Percentiles rank a stretch among this genome's conserved stretches.
Conservation (phyloP, 2,113 vertebrate species). For the Jacana jacana region DNA sequence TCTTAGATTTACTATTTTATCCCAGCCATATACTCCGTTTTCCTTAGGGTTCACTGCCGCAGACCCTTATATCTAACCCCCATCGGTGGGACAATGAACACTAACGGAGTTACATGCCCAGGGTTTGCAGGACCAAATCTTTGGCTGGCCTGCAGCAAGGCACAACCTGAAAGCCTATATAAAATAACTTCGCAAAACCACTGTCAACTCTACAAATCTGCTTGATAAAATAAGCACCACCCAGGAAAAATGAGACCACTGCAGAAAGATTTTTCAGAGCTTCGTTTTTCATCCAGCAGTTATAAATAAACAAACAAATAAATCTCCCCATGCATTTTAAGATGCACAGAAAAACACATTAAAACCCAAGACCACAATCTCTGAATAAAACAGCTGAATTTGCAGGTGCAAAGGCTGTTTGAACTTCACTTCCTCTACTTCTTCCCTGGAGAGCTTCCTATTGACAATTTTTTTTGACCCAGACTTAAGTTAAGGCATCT, state of each 20-base stretch:
- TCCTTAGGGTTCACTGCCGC: not conserved
- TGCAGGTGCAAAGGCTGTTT: not conserved
- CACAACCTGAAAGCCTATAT: not conserved
- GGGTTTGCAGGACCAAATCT: not conserved
- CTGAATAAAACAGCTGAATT: slow-evolving; percentile 12
- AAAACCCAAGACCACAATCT: not conserved
- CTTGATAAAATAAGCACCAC: slow-evolving; percentile 15
- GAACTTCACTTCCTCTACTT: not conserved
- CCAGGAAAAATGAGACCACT: not conserved
- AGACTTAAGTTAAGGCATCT: not conserved
- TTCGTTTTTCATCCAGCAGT: not conserved
- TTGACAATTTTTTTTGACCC: not conserved
- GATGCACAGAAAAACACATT: not conserved
- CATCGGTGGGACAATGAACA: not conserved
- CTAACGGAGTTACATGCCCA: rapidly evolving
- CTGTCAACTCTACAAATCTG: not conserved
- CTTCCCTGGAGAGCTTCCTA: not conserved
- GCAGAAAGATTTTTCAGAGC: not conserved
- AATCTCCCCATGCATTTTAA: not conserved
- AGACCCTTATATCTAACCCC: rapidly evolving
- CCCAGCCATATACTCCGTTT: not conserved
- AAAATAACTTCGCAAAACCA: not conserved
- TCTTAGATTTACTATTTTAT: not conserved
- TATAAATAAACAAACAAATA: slow-evolving; percentile 33
- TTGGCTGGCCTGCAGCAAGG: not conserved